phyloP scores from a whole-genome alignment of 2,888 invertebrate species.

The Apodemia zela region DNA sequence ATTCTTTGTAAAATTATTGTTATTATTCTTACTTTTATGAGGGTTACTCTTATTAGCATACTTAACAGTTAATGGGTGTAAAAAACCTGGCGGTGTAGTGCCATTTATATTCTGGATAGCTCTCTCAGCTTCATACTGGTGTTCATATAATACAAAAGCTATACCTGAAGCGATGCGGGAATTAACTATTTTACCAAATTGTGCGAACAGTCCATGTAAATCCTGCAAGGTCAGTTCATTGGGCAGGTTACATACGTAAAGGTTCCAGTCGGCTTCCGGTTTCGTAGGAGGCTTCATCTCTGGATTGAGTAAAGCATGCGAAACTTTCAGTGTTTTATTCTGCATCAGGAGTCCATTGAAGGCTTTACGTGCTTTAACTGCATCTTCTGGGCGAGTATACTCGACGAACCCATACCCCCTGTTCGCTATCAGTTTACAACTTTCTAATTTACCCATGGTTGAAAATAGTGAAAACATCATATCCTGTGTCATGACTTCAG shows the following conservation, averaged over 20 bases:
- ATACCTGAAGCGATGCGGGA: conserved; percentile 78
- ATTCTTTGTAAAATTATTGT: conserved; percentile 71
- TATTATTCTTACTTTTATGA: conserved; percentile 74
- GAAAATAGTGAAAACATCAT: conserved; percentile 80
- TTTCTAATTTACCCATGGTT: conserved; percentile 80
- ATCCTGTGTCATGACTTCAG: conserved; percentile 80
- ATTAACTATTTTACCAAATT: conserved; percentile 80
- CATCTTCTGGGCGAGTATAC: conserved; percentile 75
- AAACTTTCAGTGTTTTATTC: conserved; percentile 78
- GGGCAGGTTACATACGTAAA: conserved; percentile 79
- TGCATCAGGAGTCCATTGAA: conserved; percentile 78
- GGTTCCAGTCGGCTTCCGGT: conserved; percentile 79
- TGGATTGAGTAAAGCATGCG: conserved; percentile 74
- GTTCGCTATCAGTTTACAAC: conserved; percentile 79
- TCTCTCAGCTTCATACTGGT: conserved; percentile 74
- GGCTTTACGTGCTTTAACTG: conserved; percentile 73
- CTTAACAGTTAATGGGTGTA: conserved; percentile 79
- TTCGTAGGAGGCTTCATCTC: conserved; percentile 74
- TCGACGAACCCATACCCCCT: conserved; percentile 80
- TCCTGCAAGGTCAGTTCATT: conserved; percentile 80
- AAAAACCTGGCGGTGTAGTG: conserved; percentile 72
- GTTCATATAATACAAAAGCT: conserved; percentile 76
- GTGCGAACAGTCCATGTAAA: conserved; percentile 77
- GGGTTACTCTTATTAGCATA: conserved; percentile 80
- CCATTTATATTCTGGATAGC: conserved; percentile 75